phyloP scores from a whole-genome alignment of 1,140 invertebrate species.

The Cydia strobilella region DNA sequence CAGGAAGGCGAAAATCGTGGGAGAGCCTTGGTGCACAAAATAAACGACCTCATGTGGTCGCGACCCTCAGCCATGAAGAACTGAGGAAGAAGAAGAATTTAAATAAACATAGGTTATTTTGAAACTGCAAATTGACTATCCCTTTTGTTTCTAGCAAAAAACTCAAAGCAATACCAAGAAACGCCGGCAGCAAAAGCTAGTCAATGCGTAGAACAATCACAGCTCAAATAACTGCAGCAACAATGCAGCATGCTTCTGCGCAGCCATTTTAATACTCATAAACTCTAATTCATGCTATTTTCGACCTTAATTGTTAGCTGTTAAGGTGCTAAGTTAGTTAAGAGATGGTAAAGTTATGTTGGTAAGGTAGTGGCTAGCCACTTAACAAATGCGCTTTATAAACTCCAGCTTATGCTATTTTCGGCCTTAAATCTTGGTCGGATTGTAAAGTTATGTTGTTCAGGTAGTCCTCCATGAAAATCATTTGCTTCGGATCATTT shows the following conservation, averaged over 20 bases:
- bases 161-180: neutral
- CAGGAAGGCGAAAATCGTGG: no score
- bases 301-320: neutral
- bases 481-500: neutral
- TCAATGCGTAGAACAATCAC: slow-evolving; percentile 5
- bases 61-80: no score
- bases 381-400: neutral
- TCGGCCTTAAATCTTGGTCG: neutral
- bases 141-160: no score
- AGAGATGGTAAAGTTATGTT: neutral
- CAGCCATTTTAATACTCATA: neutral
- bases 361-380: neutral
- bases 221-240: slow-evolving; percentile 13
- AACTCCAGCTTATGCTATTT: neutral
- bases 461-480: neutral
- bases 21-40: no score
- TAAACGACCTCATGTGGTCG: no score
- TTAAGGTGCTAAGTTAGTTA: neutral
- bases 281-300: neutral
- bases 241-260: slow-evolving; percentile 11
- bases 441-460: neutral
- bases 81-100: no score
- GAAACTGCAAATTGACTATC: no score
- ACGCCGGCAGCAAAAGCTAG: neutral
- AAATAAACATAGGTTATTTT: no score